A percentile compares a stretch with the other conserved stretches of the same genome.
These are phyloP conservation scores for Crypturellus tataupa DNA, from an alignment of 2,797 vertebrate genomes.

Conservation along the genomic window DNA sequence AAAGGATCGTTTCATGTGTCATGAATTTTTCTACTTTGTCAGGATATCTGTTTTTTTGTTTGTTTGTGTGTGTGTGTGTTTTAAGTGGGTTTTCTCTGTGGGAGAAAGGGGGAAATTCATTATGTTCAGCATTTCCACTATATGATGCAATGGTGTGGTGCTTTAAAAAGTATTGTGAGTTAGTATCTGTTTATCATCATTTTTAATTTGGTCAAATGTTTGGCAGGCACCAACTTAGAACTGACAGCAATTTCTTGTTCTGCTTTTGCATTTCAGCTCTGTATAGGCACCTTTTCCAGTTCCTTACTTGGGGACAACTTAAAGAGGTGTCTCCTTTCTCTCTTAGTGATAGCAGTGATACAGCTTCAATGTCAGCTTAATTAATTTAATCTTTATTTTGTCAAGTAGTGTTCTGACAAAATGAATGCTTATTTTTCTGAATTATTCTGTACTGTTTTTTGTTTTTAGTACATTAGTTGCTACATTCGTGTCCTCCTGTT, in stretches of 20 bases:
- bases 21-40: rapidly evolving
- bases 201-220: not conserved
- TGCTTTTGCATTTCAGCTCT: not conserved
- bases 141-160: not conserved
- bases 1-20: rapidly evolving
- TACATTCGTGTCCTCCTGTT: not conserved
- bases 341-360: not conserved
- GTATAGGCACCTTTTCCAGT: not conserved
- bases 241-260: not conserved
- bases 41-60: not conserved
- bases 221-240: not conserved
- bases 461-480: not conserved
- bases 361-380: not conserved
- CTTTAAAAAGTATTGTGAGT: not conserved
- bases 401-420: not conserved
- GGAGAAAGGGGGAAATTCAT: not conserved
- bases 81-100: not conserved
- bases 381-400: not conserved
- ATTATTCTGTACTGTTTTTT: not conserved
- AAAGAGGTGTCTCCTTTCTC: not conserved
- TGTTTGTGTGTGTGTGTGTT: no score
- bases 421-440: not conserved
- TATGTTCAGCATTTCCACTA: not conserved
- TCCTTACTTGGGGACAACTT: not conserved
- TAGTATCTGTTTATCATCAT: not conserved